Percentiles rank a stretch among this genome's conserved stretches.
phyloP scores from a whole-genome alignment of 2,113 vertebrate genomes.

The Alethe diademata region DNA sequence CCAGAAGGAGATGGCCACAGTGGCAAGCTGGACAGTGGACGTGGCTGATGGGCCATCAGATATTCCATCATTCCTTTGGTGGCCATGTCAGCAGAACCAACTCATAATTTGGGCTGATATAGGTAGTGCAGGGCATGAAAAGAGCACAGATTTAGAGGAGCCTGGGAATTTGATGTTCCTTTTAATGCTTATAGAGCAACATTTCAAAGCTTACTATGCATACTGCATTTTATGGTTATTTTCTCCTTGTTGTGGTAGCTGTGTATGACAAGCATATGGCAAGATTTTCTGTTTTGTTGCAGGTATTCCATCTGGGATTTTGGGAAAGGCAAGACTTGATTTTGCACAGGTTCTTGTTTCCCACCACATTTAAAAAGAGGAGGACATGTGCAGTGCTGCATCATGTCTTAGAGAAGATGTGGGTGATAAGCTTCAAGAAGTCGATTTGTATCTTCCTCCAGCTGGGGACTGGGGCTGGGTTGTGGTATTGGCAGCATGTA shows the following conservation, averaged over 20 bases:
- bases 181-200: not conserved
- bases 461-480: not conserved
- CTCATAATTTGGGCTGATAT: not conserved
- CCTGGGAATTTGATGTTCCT: not conserved
- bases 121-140: not conserved
- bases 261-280: not conserved
- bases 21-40: not conserved
- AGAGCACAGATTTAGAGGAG: not conserved
- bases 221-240: not conserved
- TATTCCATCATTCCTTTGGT: not conserved
- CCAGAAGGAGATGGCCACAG: rapidly evolving
- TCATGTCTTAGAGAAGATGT: not conserved
- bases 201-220: not conserved
- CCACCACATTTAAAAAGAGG: not conserved
- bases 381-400: not conserved
- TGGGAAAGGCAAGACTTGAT: not conserved
- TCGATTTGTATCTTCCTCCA: not conserved
- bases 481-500: not conserved
- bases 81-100: not conserved
- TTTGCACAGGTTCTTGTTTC: not conserved
- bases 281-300: not conserved
- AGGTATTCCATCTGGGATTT: not conserved
- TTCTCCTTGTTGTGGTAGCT: not conserved
- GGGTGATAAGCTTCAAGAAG: not conserved
- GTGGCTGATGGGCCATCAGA: not conserved